Conservation (phyloP, 1,140 invertebrate genomes). For the Zaprionus ghesquierei region DNA sequence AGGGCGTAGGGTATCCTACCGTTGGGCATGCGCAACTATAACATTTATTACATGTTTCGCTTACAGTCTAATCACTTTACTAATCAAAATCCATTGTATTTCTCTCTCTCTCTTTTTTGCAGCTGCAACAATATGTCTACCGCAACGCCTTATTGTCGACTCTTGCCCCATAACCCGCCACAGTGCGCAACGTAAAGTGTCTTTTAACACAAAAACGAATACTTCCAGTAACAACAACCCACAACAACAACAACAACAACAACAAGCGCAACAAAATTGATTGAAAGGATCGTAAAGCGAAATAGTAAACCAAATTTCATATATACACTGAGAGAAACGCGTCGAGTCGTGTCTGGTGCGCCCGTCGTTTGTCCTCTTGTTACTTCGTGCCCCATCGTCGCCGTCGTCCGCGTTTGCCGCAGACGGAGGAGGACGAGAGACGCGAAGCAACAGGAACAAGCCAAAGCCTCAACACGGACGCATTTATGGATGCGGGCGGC, state of each 20-base stretch:
- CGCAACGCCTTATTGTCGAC: slow-evolving; percentile 6
- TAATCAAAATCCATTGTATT: neutral
- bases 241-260: neutral
- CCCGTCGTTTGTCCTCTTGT: slow-evolving; percentile 65
- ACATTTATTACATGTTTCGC: neutral
- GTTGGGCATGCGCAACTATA: too few relatives aligned
- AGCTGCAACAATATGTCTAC: slow-evolving; percentile 31
- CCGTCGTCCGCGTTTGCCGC: slow-evolving; percentile 68
- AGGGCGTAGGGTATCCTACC: too few relatives aligned
- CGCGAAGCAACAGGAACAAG: slow-evolving; percentile 75
- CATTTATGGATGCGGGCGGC: slow-evolving; percentile 83
- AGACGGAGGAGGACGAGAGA: slow-evolving; percentile 71
- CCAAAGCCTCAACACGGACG: slow-evolving; percentile 77
- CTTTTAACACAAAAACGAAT: neutral
- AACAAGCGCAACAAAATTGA: neutral
- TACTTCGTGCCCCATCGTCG: slow-evolving; percentile 73
- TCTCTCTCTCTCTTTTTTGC: neutral
- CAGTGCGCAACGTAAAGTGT: slow-evolving; percentile 31
- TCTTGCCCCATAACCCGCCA: slow-evolving; percentile 45
- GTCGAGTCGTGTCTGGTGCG: slow-evolving; percentile 17
- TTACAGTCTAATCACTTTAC: neutral
- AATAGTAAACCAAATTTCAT: slow-evolving; percentile 1
- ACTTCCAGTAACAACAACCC: slow-evolving; percentile 9
- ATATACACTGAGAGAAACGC: slow-evolving; percentile 37
- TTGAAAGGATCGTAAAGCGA: neutral